Conservation (phyloP, 1,140 invertebrate genomes). For the Spodoptera litura region DNA sequence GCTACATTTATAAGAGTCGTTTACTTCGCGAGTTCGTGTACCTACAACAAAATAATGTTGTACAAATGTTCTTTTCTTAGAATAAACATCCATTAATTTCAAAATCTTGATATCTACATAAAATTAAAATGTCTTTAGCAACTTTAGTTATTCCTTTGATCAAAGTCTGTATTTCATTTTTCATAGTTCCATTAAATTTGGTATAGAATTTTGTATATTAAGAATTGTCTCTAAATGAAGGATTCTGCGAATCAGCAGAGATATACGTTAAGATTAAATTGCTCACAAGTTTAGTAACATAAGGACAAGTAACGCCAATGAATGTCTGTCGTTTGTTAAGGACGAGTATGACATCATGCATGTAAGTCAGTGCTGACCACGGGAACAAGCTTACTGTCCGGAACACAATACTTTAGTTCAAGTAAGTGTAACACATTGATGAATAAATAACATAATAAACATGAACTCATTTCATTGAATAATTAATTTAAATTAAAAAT, state of each 20-base stretch:
- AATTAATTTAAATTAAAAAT: background rate
- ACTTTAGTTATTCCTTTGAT: background rate
- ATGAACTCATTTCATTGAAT: no score
- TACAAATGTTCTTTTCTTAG: no score
- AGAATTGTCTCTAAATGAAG: constrained; percentile 29
- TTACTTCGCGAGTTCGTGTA: no score
- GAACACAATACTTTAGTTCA: no score
- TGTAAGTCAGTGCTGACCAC: constrained; percentile 16
- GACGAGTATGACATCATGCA: constrained; percentile 65
- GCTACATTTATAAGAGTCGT: no score
- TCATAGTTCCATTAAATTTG: constrained; percentile 5
- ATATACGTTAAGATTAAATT: constrained; percentile 52
- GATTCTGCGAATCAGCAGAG: constrained; percentile 45
- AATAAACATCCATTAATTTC: no score
- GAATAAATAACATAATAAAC: no score
- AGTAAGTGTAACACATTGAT: no score
- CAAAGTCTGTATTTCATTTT: constrained; percentile 1
- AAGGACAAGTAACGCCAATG: constrained; percentile 49
- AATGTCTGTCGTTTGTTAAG: constrained; percentile 51
- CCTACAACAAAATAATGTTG: no score
- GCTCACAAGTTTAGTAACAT: constrained; percentile 48
- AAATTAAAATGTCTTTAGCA: background rate
- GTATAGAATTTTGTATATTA: background rate
- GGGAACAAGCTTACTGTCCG: background rate
- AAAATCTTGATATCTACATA: no score